Evolutionary conservation across 1,140 invertebrate genomes (phyloP).

Genomic region (Brachionus rubens): DNA sequence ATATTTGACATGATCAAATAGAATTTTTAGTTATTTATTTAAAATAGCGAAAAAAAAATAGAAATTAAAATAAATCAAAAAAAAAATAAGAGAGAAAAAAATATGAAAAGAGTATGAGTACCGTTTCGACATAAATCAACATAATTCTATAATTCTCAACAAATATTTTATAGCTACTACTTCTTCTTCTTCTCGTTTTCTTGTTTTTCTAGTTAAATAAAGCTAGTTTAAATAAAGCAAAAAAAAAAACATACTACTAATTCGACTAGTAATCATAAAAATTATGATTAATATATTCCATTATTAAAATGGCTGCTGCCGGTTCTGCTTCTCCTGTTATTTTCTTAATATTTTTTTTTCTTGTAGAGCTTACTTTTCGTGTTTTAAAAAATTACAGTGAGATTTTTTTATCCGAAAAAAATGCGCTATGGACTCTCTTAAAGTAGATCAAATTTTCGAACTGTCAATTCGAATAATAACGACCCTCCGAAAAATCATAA

Average conservation of each 20-base stretch:
- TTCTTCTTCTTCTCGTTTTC: slow-evolving; percentile 2
- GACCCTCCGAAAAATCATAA: slow-evolving; percentile 13
- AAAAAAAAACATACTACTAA: not conserved
- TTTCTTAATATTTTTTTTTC: too few species aligned
- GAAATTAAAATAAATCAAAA: slow-evolving; percentile 41
- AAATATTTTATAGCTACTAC: slow-evolving; percentile 29
- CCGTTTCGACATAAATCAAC: slow-evolving; percentile 36
- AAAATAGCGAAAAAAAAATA: too few species aligned
- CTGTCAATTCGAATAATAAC: too few species aligned
- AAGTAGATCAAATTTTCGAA: too few species aligned
- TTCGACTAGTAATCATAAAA: not conserved
- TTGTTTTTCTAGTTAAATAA: too few species aligned
- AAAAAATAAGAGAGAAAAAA: too few species aligned
- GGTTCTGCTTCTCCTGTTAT: not conserved
- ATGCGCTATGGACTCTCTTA: too few species aligned
- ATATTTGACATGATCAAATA: slow-evolving; percentile 34
- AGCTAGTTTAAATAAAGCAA: not conserved
- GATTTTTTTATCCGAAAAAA: too few species aligned
- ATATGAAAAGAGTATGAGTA: slow-evolving; percentile 23
- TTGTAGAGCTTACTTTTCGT: too few species aligned
- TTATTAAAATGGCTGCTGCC: slow-evolving; percentile 11
- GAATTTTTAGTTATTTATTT: not conserved
- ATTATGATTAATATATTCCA: slow-evolving; percentile 15
- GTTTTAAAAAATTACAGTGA: too few species aligned
- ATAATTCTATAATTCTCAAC: slow-evolving; percentile 39